Base-by-base conservation (phyloP, 2,888 invertebrate genomes). In the Pterobdella sp. region DNA sequence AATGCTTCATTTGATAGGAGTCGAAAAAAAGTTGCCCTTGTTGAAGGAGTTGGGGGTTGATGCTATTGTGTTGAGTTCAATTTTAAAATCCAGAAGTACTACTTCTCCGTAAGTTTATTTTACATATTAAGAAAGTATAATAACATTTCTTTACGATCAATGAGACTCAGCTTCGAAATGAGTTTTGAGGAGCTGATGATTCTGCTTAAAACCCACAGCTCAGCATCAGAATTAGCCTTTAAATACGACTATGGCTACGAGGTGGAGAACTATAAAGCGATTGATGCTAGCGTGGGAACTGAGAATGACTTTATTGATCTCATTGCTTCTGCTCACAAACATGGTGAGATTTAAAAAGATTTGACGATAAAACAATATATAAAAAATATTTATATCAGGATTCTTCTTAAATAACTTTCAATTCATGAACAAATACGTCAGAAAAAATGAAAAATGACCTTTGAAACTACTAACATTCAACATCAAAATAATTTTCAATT, bases 41-140 rank as follows among this genome's bases (percentile, higher is more conserved):
- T 76, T 83, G 67, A 75, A 78, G 36, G 77, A 78, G 14, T 76
- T 81, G 1, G 80, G 81, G 1, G 79, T 79, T 1, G 76, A 76
- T 14, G 77, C 79, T 10, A 75, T 82, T 26, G 78, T 81, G 0
- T 76, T 83, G 29, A 80, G 80, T 73, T 80, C 82, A 1, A 76
- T 82, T 74, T 82, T 80, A 73, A 29, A 72, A 49, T 75, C 71
- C 4, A 70, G 37, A 69, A 69, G 26, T 29, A 26, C 4, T 26
- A 56, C 18, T 14, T 56, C 60, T 3, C 10, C 60, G 60, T 56
- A 26, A 56, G 60, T n/a, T n/a, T n/a, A n/a, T n/a, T n/a, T n/a
- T n/a, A n/a, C n/a, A n/a, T n/a, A n/a, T n/a, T n/a, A n/a, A n/a
- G n/a, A n/a, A n/a, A n/a, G n/a, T n/a, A n/a, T n/a, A n/a, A n/a